A percentile compares a stretch with the other conserved stretches of the same genome.
Evolutionary conservation across 2,888 invertebrate genomes (phyloP).

Genomic region (Abrostola tripartita): DNA sequence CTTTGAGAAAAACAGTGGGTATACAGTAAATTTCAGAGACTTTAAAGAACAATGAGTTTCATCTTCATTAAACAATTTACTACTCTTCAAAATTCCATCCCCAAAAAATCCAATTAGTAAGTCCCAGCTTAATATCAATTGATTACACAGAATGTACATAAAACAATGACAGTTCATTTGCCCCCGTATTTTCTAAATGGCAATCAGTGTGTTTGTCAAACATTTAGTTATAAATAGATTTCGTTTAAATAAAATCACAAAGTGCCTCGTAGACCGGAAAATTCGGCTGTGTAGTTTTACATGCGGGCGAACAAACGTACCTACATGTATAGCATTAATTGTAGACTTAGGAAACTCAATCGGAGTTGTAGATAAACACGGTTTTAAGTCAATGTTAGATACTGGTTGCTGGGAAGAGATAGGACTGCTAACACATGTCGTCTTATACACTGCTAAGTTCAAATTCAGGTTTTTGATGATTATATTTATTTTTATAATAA

Average conservation of each 20-base stretch:
- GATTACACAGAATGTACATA: slow-evolving; percentile 65
- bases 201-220: slow-evolving; percentile 58
- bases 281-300: slow-evolving; percentile 79
- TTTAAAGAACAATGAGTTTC: slow-evolving; percentile 28
- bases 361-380: slow-evolving; percentile 43
- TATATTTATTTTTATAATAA: too few relatives aligned
- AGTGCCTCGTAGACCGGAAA: slow-evolving; percentile 82
- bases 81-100: slow-evolving; percentile 42
- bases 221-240: slow-evolving; percentile 59
- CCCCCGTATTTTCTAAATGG: slow-evolving; percentile 63
- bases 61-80: slow-evolving; percentile 28
- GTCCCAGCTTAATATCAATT: slow-evolving; percentile 67
- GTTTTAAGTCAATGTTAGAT: slow-evolving; percentile 35
- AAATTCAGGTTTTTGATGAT: too few relatives aligned
- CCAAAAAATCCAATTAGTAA: slow-evolving; percentile 62
- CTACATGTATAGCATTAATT: slow-evolving; percentile 51
- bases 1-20: too few relatives aligned
- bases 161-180: slow-evolving; percentile 71
- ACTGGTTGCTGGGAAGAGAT: slow-evolving; percentile 19
- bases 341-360: slow-evolving; percentile 59
- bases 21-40: slow-evolving; percentile 5
- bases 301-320: slow-evolving; percentile 81
- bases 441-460: slow-evolving; percentile 8
- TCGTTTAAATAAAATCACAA: slow-evolving; percentile 78
- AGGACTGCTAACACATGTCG: slow-evolving; percentile 22